Percentiles rank a stretch among this genome's conserved stretches.
Evolutionary conservation across 2,113 vertebrate species (phyloP).

Genomic region (Psammodynastes pulverulentus): DNA sequence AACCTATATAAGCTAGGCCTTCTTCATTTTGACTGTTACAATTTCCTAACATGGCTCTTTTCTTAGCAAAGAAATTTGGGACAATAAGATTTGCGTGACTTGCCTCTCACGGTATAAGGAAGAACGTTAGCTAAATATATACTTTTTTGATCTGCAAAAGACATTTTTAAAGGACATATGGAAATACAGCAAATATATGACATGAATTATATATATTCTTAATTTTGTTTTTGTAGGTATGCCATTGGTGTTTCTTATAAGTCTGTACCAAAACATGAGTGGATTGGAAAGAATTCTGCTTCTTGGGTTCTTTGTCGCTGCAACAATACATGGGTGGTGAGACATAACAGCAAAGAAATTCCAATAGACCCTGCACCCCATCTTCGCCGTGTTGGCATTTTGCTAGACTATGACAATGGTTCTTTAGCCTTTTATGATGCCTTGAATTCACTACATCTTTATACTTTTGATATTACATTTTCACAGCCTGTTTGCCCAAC

Average conservation of each 20-base stretch:
- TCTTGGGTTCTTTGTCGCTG: slow-evolving; percentile 96
- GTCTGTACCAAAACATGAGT: slow-evolving; percentile 92
- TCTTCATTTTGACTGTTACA: slow-evolving; percentile 3
- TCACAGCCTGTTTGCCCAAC: slow-evolving; percentile 93
- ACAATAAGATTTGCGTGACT: slow-evolving; percentile 6
- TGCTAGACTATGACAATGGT: slow-evolving; percentile 94
- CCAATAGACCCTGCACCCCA: slow-evolving; percentile 90
- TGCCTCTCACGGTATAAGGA: not conserved
- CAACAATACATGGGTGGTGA: slow-evolving; percentile 90
- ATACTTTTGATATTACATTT: slow-evolving; percentile 91
- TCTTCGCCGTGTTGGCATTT: slow-evolving; percentile 85
- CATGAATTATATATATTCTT: slow-evolving; percentile 20
- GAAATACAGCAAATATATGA: not conserved
- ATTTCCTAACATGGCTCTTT: slow-evolving; percentile 1
- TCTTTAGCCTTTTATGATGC: slow-evolving; percentile 94
- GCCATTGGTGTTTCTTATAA: slow-evolving; percentile 96
- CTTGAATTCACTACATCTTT: slow-evolving; percentile 89
- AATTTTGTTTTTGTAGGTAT: slow-evolving; percentile 77
- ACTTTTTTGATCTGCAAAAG: not conserved
- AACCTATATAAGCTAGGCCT: slow-evolving; percentile 37
- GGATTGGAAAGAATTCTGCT: slow-evolving; percentile 94
- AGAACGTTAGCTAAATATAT: slow-evolving; percentile 13
- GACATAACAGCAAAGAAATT: slow-evolving; percentile 93
- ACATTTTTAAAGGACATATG: not conserved
- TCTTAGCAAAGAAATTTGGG: not conserved